Evolutionary conservation across 2,888 invertebrate species (phyloP), one percentile per base, ranked within the genome.

Genomic region (Creontiades dilutus): DNA sequence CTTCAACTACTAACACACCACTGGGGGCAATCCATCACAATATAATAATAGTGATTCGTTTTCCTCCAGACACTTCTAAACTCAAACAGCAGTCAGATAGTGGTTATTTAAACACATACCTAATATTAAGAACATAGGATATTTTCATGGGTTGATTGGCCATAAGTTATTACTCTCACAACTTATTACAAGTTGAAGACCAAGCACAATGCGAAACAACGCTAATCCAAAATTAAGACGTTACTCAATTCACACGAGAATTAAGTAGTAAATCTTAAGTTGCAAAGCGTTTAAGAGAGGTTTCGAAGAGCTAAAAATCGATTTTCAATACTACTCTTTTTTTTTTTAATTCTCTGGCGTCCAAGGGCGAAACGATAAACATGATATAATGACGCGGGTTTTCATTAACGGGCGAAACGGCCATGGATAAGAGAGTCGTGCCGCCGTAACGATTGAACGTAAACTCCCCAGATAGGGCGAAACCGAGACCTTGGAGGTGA

Each of bases 351-450:
- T 19, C 68, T 23, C 68, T 0, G 23, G 23, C 68, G 13, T 5
- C 68, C 68, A 68, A 68, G 68, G 68, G 68, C 68, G 68, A 68
- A 68, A 68, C 68, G 68, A 68, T 68, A 68, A 68, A 68, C 68
- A 68, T 68, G 68, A 68, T 23, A 68, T 68, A 68, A 68, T 23
- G 68, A 68, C 68, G 68, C 12, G 68, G 27, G 68, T 68, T 37
- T 68, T 68, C 68, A 68, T 68, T 68, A 23, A 68, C 68, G 68
- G 68, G 3, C 68, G 19, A 16, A 68, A 68, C 23, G 68, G 23
- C 68, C 68, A 11, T 23, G 68, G 68, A 23, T 68, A 68, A 68
- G 23, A 23, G 68, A 68, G 23, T 68, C 68, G 68, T 68, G 68
- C 68, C n/a, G 68, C 27, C 23, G 68, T 19, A 68, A 68, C 68